Base-by-base conservation (phyloP, 2,797 vertebrate genomes). In the Tragopan temminckii region DNA sequence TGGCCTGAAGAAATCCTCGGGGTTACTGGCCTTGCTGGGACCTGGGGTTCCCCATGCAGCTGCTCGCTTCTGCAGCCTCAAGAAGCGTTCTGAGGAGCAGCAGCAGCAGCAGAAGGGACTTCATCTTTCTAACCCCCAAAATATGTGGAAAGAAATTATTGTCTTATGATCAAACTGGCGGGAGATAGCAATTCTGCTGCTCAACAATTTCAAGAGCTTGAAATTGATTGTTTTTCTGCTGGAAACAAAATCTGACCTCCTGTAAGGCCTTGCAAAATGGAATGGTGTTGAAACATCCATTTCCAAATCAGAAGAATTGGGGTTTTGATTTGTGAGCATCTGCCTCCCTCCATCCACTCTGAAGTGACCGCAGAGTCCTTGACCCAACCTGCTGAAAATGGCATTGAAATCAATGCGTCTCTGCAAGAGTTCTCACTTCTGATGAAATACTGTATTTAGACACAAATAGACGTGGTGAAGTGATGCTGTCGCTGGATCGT, bases 221-320 rank as follows among this genome's bases (percentile, higher is more conserved):
- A 61, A 85, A 91, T 88, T 19, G 85, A 91, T 88, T 80, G 71
- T 42, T 89, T 79, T 88, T 46, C 76, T 74, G 57, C 70, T 85
- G 69, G 80, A 77, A 88, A 68, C 29, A 78, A 74, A 84, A 58
- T 20, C n/a, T 61, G 66, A 61, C 75, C 80, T 63, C 61, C 74
- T 29, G 23, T 33, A 74, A 36, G 36, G 70, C 46, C 61, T n/a
- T n/a, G 59, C 48, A 36, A 59, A 72, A 68, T 9, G 45, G 80
- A 58, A 25, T 33, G 40, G 48, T 48, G 55, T 23, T 71, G 77
- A 82, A 85, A 82, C 64, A 40, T 50, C 64, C 59, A 48, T 58
- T 76, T 53, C 85, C 72, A 82, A 58, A 80, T 55, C 43, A 71
- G 68, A 67, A 57, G 66, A 64, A 57, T 1, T 17, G 50, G 59